Evolutionary conservation across 2,888 invertebrate species (phyloP).

Genomic region (Siphlonurus alternatus): DNA sequence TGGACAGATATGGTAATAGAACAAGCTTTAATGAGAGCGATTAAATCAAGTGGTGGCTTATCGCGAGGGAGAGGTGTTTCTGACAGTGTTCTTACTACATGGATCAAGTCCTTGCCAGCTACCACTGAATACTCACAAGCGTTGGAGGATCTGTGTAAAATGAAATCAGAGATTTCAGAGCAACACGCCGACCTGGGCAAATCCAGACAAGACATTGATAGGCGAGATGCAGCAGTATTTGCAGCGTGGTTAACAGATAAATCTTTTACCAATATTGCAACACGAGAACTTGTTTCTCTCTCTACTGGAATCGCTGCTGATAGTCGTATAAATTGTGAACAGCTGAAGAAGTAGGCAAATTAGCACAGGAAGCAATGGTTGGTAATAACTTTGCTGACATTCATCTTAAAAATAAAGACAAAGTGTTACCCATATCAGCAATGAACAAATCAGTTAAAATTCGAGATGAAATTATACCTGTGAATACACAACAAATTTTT

Average conservation of each 20-base stretch:
- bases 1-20: constrained; percentile 3
- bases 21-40: background rate
- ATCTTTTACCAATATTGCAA: background rate
- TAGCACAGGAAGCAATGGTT: background rate
- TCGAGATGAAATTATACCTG: constrained; percentile 1
- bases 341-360: background rate
- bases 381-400: background rate
- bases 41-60: background rate
- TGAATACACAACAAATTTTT: background rate
- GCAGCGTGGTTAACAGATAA: background rate
- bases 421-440: background rate
- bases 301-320: background rate
- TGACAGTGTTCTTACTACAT: background rate
- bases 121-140: background rate
- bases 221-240: background rate
- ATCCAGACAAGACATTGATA: background rate
- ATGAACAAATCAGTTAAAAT: background rate
- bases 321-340: background rate
- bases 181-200: background rate
- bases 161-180: background rate
- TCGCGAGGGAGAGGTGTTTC: background rate
- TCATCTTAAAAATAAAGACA: background rate
- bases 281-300: background rate
- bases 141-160: background rate
- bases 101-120: background rate